A percentile compares a stretch with the other conserved stretches of the same genome.
These are phyloP conservation scores for Malacoraja senta DNA, from an alignment of 2,797 vertebrate species.

Conservation along the genomic window DNA sequence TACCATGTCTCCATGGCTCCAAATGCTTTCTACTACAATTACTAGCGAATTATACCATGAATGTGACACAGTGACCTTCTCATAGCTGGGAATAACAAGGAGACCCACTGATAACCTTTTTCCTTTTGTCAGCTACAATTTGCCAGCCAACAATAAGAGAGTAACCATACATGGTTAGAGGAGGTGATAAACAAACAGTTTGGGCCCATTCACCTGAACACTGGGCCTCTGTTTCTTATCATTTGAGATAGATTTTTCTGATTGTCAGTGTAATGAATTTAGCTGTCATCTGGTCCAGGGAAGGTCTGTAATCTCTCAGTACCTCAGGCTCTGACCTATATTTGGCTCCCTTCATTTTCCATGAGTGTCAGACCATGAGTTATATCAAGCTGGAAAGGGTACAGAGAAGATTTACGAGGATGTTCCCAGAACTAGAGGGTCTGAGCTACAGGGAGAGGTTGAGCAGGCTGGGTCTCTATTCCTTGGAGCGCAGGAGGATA, in stretches of 20 bases:
- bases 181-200: not conserved
- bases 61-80: not conserved
- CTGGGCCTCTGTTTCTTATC: not conserved
- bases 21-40: not conserved
- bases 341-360: not conserved
- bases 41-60: not conserved
- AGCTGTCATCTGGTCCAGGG: conserved; percentile 18
- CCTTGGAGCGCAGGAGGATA: no score
- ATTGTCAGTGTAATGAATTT: conserved; percentile 11
- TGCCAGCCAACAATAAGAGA: not conserved
- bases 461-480: no score
- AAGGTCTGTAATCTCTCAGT: conserved; percentile 7
- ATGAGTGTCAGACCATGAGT: not conserved
- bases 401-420: no score
- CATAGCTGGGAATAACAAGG: conserved; percentile 3
- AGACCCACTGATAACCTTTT: not conserved
- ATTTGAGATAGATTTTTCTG: not conserved
- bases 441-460: no score
- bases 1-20: no score
- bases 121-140: conserved; percentile 11
- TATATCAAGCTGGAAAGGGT: not conserved
- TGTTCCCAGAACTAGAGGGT: no score
- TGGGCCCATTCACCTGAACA: not conserved
- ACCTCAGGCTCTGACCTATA: not conserved
- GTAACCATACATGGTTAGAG: not conserved